Base-by-base conservation (phyloP, 2,797 vertebrate genomes). In the Arrhamphus sclerolepis region DNA sequence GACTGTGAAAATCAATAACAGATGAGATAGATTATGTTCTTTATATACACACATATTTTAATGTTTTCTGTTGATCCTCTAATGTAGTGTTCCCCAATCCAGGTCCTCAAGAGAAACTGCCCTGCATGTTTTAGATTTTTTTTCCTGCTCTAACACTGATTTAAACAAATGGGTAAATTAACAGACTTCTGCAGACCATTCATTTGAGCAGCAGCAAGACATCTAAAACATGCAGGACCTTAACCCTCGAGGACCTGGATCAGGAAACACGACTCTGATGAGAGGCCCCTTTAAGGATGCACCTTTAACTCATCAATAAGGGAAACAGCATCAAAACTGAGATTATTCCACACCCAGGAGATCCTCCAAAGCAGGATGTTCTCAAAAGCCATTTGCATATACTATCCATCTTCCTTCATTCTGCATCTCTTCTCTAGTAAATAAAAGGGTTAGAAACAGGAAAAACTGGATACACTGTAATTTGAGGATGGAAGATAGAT, bases 401-500 rank as follows among this genome's bases (percentile, higher is more conserved):
- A 62, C 48, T 42, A 46, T 70, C 53, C 38, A 62, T 62, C 55
- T 52, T 40, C 11, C 22, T 22, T 16, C 19, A 43, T 71, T 58
- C 52, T 66, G 42, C 61, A 53, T 56, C 70, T 73, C 42, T 42
- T 69, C 57, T 68, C 51, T 16, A 38, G 55, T 8, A 44, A 80
- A 76, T 29, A 63, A 62, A 69, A 69, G 41, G 40, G 50, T 51
- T 40, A 20, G 50, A 54, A 83, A 78, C 63, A 81, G 71, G 70
- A 85, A 75, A 84, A 77, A 71, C 48, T 2, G 57, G 64, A 70
- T 20, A 18, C 61, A 49, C 34, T 51, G 63, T 81, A 74, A 87
- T 75, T 84, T 64, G 74, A 83, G 70, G 55, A 13, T 74, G 51
- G 62, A 78, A 63, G 55, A 72, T 63, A 22, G 56, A 70, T 67